Conservation (phyloP, 2,888 invertebrate species). For the Apotomis betuletana region DNA sequence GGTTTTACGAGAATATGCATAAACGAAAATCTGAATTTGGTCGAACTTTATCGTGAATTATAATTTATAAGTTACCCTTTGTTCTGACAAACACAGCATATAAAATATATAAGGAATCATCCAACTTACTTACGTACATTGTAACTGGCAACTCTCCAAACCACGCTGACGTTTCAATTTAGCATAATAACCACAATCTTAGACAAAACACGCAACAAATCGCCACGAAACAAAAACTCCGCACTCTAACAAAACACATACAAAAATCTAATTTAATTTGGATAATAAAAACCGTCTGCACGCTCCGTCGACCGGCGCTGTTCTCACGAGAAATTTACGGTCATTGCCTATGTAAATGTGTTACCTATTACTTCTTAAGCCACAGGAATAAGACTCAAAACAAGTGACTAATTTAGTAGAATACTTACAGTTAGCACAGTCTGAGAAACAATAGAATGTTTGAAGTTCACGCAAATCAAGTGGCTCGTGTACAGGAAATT, state of each 20-base stretch:
- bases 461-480: constrained; percentile 44
- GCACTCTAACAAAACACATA: constrained; percentile 46
- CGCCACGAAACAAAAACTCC: constrained; percentile 14
- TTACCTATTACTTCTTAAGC: constrained; percentile 26
- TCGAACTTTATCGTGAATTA: too few relatives aligned
- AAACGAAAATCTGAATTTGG: too few relatives aligned
- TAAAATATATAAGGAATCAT: too few relatives aligned
- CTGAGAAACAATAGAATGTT: constrained; percentile 54
- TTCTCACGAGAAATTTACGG: constrained; percentile 83
- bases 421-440: constrained; percentile 60
- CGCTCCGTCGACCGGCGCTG: constrained; percentile 63
- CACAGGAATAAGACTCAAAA: constrained; percentile 11
- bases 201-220: constrained; percentile 30
- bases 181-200: neutral
- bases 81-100: too few relatives aligned
- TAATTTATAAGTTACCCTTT: too few relatives aligned
- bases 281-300: constrained; percentile 60
- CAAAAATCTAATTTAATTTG: constrained; percentile 73
- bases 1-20: too few relatives aligned
- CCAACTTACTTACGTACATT: neutral
- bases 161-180: neutral
- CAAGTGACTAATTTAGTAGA: constrained; percentile 46
- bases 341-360: constrained; percentile 78
- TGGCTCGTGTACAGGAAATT: constrained; percentile 34
- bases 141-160: neutral